Evolutionary conservation across 2,797 vertebrate species (phyloP).

Genomic region (Anguilla obscura): DNA sequence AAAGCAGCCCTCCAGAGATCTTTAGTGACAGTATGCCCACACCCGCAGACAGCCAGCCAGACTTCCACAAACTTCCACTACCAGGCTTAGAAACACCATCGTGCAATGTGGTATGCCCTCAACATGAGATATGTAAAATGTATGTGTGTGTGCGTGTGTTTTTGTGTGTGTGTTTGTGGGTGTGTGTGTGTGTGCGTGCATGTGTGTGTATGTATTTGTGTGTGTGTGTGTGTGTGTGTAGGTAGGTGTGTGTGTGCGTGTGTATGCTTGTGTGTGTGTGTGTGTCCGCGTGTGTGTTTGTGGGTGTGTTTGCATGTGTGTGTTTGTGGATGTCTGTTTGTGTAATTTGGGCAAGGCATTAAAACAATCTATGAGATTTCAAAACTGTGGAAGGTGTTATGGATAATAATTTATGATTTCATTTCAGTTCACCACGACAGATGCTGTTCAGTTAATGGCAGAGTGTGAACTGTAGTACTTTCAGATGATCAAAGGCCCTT

Average conservation of each 20-base stretch:
- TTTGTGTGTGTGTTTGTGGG: background rate
- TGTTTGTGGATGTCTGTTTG: background rate
- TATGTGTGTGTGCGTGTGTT: too few relatives aligned
- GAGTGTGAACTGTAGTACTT: background rate
- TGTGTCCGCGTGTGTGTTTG: too few relatives aligned
- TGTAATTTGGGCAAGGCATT: background rate
- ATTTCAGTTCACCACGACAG: background rate
- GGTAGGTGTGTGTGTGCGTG: background rate
- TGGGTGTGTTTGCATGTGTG: background rate
- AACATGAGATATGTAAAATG: background rate
- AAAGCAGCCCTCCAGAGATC: background rate
- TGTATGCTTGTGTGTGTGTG: too few relatives aligned
- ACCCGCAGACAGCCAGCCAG: background rate
- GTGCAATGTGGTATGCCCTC: background rate
- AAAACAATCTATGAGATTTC: background rate
- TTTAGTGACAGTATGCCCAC: background rate
- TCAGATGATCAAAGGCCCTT: background rate
- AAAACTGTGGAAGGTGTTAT: background rate
- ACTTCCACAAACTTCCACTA: background rate
- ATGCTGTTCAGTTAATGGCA: background rate
- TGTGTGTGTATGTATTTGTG: background rate
- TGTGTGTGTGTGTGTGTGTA: background rate
- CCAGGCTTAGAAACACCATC: background rate
- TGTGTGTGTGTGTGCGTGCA: constrained; percentile 24
- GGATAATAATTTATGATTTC: background rate